Percentiles rank a stretch among this genome's conserved stretches.
phyloP scores from a whole-genome alignment of 1,140 invertebrate species.

The Solenopsis fugax region DNA sequence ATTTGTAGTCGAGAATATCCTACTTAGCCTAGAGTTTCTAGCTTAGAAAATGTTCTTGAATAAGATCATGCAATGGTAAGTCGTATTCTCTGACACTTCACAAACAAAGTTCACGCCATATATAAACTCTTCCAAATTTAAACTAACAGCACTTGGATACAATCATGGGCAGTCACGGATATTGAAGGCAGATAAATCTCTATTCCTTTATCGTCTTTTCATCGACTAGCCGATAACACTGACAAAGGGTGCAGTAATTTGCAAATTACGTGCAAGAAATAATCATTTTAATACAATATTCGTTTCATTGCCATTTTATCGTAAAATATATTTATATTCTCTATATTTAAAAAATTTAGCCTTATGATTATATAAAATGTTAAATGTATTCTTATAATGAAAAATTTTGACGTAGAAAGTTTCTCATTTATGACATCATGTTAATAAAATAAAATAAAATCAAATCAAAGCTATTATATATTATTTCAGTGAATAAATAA shows the following conservation, averaged over 20 bases:
- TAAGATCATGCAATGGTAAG: not conserved
- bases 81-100: not conserved
- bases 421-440: not conserved
- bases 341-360: not conserved
- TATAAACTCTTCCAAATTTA: not conserved
- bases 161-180: constrained; percentile 14
- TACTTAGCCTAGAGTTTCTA: constrained; percentile 23
- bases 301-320: not conserved
- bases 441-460: not conserved
- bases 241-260: not conserved
- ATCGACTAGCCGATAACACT: not conserved
- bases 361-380: not conserved
- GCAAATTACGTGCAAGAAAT: not conserved
- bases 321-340: constrained; percentile 13
- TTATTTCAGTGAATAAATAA: not conserved
- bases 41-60: constrained; percentile 37
- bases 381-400: not conserved
- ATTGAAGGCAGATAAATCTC: constrained; percentile 42
- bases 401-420: not conserved
- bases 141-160: constrained; percentile 14
- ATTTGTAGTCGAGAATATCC: constrained; percentile 11
- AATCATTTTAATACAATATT: not conserved
- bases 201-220: constrained; percentile 38
- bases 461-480: not conserved
- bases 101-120: not conserved